Conservation (phyloP, 2,797 vertebrate species). For the Caiman crocodilus region DNA sequence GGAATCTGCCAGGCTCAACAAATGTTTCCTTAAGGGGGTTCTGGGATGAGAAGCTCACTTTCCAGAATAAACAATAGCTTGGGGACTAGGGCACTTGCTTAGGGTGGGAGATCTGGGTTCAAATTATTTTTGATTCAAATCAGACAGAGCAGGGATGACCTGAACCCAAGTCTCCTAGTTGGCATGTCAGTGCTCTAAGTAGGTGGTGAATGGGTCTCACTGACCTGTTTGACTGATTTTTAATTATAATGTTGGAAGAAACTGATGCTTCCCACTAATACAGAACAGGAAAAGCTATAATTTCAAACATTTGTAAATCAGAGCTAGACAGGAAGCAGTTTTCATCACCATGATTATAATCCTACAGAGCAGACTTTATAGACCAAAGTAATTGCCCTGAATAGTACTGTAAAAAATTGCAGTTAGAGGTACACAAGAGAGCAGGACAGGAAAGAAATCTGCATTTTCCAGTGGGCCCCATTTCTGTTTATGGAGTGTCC, state of each 20-base stretch:
- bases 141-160: background rate
- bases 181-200: no score
- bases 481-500: background rate
- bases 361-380: background rate
- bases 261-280: no score
- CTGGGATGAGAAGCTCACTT: background rate
- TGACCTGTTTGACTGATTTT: no score
- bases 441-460: no score
- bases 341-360: background rate
- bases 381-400: background rate
- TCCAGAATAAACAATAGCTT: no score
- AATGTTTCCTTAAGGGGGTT: background rate
- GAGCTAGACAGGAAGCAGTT: background rate
- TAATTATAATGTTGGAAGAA: no score
- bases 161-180: background rate
- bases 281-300: background rate
- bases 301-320: background rate
- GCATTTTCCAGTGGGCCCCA: background rate
- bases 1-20: background rate
- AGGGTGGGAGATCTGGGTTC: no score
- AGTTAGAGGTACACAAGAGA: background rate
- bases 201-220: no score
- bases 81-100: no score
- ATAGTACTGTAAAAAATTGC: background rate
- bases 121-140: no score